phyloP scores from a whole-genome alignment of 2,797 vertebrate genomes.

The Gephyroberyx darwinii region DNA sequence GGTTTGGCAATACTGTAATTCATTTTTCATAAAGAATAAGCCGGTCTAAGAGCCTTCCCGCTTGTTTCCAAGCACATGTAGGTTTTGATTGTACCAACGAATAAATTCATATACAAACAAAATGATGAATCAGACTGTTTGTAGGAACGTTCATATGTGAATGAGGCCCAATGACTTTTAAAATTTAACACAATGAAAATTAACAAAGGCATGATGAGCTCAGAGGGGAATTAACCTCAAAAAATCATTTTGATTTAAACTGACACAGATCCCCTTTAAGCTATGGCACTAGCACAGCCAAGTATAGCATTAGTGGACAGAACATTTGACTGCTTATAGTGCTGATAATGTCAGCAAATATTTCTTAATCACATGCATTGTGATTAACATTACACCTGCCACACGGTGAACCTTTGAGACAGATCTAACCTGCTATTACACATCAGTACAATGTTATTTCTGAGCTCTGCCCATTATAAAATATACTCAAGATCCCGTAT shows the following conservation, averaged over 20 bases:
- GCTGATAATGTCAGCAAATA: not conserved
- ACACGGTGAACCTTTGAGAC: not conserved
- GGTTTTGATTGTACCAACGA: no score
- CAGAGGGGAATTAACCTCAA: not conserved
- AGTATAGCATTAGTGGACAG: not conserved
- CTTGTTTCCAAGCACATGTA: no score
- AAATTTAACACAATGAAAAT: not conserved
- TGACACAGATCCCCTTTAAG: not conserved
- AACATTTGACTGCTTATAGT: no score
- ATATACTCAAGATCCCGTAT: not conserved
- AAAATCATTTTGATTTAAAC: not conserved
- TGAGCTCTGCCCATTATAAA: not conserved
- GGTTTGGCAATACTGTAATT: no score
- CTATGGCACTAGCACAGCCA: conserved; percentile 19
- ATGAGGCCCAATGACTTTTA: not conserved
- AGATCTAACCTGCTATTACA: not conserved
- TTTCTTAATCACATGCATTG: conserved; percentile 1
- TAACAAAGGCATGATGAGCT: conserved; percentile 1
- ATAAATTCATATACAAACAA: no score
- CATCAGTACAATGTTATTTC: not conserved
- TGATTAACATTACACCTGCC: conserved; percentile 3
- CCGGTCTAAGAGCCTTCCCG: no score
- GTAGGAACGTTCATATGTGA: no score
- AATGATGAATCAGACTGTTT: no score
- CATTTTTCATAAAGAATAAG: no score